phyloP scores from a whole-genome alignment of 2,113 vertebrate species.

The Sebastes schlegelii region DNA sequence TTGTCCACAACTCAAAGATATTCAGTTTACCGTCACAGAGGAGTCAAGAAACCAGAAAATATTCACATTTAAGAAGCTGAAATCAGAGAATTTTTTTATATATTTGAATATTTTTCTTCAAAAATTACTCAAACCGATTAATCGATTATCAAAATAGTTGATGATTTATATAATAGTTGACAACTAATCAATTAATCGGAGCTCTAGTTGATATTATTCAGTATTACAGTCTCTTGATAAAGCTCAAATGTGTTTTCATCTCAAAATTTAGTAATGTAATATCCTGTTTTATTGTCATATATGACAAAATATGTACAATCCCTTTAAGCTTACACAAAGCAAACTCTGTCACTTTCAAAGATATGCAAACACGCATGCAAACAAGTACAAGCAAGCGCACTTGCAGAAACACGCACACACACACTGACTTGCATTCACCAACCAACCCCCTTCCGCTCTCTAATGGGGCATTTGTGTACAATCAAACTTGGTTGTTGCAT shows the following conservation, averaged over 20 bases:
- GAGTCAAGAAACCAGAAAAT: too few relatives aligned
- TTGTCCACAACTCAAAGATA: too few relatives aligned
- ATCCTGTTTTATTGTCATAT: background rate
- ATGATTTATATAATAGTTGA: too few relatives aligned
- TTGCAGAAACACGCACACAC: background rate
- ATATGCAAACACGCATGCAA: constrained; percentile 59
- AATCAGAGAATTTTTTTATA: too few relatives aligned
- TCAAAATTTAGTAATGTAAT: background rate
- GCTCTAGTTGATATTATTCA: background rate
- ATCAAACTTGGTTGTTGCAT: constrained; percentile 78
- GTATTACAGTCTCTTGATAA: background rate
- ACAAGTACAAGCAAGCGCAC: constrained; percentile 41
- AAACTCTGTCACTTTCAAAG: constrained; percentile 53
- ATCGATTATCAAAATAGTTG: too few relatives aligned
- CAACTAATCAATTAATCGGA: too few relatives aligned
- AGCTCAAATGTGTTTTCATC: background rate
- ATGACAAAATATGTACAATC: constrained; percentile 3
- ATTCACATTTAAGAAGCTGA: too few relatives aligned
- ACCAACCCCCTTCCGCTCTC: constrained; percentile 46
- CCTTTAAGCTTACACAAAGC: constrained; percentile 33
- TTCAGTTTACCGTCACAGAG: too few relatives aligned
- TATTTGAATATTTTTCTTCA: too few relatives aligned
- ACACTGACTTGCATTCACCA: constrained; percentile 38
- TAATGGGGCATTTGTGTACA: constrained; percentile 79
- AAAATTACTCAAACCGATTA: too few relatives aligned